These are phyloP conservation scores for Chondrilla cf. caribensis DNA, from an alignment of 37 sponge, comb jelly and placozoan species.

Conservation along the genomic window DNA sequence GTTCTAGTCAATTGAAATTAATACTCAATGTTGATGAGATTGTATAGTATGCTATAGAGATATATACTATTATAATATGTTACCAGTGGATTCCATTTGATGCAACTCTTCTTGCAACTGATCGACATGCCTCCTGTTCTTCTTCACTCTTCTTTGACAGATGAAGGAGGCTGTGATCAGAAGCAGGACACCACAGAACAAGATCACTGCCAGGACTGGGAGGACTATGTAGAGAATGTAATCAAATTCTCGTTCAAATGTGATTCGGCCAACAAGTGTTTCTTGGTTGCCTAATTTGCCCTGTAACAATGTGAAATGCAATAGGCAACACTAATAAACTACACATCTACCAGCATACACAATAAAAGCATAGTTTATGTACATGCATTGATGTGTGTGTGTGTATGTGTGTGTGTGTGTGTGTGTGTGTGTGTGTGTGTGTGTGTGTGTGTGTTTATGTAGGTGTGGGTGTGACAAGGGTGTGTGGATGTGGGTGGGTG, in stretches of 20 bases:
- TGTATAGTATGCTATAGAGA: background rate
- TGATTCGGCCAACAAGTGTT: background rate
- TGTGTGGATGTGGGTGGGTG: too few relatives aligned
- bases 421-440: too few relatives aligned
- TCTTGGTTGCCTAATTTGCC: slow-evolving; percentile 11
- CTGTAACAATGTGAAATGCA: background rate
- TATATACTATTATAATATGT: too few relatives aligned
- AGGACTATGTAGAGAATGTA: background rate
- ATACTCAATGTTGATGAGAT: too few relatives aligned
- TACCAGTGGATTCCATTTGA: slow-evolving; percentile 13
- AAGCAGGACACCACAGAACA: slow-evolving; percentile 8
- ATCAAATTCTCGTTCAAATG: background rate
- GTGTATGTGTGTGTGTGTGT: too few relatives aligned
- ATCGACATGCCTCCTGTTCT: slow-evolving; percentile 5
- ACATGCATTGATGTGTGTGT: too few relatives aligned
- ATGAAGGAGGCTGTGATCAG: background rate
- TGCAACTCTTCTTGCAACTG: slow-evolving; percentile 18
- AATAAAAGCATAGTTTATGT: too few relatives aligned
- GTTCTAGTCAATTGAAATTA: too few relatives aligned
- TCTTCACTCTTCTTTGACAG: slow-evolving; percentile 18
- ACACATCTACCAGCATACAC: too few relatives aligned
- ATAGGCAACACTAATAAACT: too few relatives aligned
- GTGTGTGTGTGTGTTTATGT: too few relatives aligned
- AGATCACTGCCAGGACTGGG: background rate
- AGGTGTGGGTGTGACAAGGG: too few relatives aligned